These are phyloP conservation scores for Tauraco erythrolophus DNA, from an alignment of 2,113 vertebrate genomes.

Conservation along the genomic window DNA sequence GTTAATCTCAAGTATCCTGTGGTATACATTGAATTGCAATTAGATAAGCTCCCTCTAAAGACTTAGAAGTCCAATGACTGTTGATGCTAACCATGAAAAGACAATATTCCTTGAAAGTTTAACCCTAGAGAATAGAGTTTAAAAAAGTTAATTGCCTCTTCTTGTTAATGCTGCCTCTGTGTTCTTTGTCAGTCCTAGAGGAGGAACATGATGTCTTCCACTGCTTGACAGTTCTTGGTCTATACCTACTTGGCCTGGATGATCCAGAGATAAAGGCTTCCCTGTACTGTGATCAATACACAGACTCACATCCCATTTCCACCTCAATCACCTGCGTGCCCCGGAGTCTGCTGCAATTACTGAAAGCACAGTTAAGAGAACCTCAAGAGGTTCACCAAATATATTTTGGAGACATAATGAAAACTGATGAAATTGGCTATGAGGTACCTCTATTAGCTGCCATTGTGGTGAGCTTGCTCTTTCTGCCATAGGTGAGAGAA, in stretches of 20 bases:
- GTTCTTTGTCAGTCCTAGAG: not conserved
- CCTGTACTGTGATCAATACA: not conserved
- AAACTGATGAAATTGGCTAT: not conserved
- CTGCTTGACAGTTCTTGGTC: not conserved
- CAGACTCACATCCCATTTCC: not conserved
- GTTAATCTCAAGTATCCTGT: not conserved
- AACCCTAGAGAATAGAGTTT: not conserved
- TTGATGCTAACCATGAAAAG: not conserved
- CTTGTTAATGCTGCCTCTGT: not conserved
- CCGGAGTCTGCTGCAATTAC: not conserved
- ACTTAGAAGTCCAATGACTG: not conserved
- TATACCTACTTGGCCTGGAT: not conserved
- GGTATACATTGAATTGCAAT: not conserved
- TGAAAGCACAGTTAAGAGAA: not conserved
- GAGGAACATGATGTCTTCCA: not conserved
- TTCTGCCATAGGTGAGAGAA: not conserved
- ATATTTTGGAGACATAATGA: not conserved
- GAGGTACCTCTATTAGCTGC: not conserved
- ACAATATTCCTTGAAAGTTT: not conserved
- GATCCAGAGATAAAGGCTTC: not conserved
- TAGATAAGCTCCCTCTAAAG: not conserved
- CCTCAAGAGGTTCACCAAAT: not conserved
- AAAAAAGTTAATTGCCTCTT: not conserved
- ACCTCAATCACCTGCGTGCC: not conserved
- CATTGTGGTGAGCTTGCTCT: not conserved